These are phyloP conservation scores for Crocallis elinguaria DNA, from an alignment of 2,888 invertebrate species.

Conservation along the genomic window DNA sequence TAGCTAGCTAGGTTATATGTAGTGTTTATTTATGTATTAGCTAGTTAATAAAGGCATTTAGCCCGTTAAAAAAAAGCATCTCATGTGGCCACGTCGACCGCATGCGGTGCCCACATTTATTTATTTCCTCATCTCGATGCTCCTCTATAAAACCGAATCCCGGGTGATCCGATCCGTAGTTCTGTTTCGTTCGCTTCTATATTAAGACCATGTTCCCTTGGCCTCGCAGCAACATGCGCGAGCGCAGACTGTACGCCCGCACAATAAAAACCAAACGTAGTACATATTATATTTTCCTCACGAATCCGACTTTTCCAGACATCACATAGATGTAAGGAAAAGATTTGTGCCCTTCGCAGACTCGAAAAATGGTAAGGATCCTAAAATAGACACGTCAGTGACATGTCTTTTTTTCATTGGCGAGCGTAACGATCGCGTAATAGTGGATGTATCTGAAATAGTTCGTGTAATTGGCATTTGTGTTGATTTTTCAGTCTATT, in stretches of 20 bases:
- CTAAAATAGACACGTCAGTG: constrained; percentile 34
- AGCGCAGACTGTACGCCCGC: constrained; percentile 67
- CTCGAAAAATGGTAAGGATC: constrained; percentile 48
- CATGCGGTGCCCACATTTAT: constrained; percentile 41
- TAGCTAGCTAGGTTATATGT: too few relatives aligned
- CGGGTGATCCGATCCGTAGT: constrained; percentile 66
- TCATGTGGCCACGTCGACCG: not conserved
- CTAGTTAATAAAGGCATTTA: too few relatives aligned
- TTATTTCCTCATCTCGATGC: constrained; percentile 43
- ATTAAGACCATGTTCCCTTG: constrained; percentile 75
- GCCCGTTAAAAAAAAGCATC: not conserved
- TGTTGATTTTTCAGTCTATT: constrained; percentile 64
- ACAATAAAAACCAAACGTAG: constrained; percentile 78
- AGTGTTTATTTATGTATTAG: too few relatives aligned
- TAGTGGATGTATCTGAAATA: constrained; percentile 27
- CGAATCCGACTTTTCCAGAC: constrained; percentile 65
- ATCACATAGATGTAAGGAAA: constrained; percentile 47
- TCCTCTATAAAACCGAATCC: constrained; percentile 68
- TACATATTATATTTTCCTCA: constrained; percentile 78
- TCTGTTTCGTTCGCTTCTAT: constrained; percentile 71
- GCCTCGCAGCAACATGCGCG: constrained; percentile 73
- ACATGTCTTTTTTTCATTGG: constrained; percentile 17
- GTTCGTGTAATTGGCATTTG: constrained; percentile 48
- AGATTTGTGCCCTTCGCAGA: constrained; percentile 21
- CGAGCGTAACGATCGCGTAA: constrained; percentile 42